Evolutionary conservation across 2,797 vertebrate species (phyloP).

Genomic region (Valencia hispanica): DNA sequence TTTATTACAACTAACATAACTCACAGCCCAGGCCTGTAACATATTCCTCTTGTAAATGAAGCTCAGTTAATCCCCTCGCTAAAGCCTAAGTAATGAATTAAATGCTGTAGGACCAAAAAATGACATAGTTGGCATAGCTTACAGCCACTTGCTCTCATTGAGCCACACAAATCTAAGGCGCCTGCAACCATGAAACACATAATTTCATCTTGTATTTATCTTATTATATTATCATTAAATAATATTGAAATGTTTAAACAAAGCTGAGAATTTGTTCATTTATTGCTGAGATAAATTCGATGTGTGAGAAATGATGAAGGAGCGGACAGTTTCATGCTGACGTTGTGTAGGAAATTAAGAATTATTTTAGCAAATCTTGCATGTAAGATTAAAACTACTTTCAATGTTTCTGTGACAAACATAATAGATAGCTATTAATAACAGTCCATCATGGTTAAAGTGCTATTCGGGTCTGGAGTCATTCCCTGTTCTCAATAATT

Average conservation of each 20-base stretch:
- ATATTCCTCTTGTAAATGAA: conserved; percentile 38
- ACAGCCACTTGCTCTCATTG: conserved; percentile 13
- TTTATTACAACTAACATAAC: conserved; percentile 49
- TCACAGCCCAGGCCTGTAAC: conserved; percentile 25
- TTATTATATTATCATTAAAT: neutral
- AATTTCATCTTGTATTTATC: neutral
- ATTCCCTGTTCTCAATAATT: neutral
- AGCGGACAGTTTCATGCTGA: neutral
- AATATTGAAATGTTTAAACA: neutral
- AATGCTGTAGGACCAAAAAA: conserved; percentile 8
- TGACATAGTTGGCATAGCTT: conserved; percentile 23
- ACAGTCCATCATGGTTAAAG: neutral
- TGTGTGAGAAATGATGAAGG: neutral
- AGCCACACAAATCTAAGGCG: conserved; percentile 28
- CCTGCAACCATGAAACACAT: conserved; percentile 14
- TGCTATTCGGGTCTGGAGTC: neutral
- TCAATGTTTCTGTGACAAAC: neutral
- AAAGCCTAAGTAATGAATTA: conserved; percentile 15
- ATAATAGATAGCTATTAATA: neutral
- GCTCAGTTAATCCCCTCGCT: conserved; percentile 35
- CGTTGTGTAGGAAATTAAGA: neutral
- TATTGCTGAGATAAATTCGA: neutral
- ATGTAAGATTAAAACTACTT: neutral
- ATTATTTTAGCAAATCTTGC: neutral
- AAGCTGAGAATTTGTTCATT: neutral